Evolutionary conservation across 2,113 vertebrate genomes (phyloP).

Genomic region (Sylvilagus bachmani): DNA sequence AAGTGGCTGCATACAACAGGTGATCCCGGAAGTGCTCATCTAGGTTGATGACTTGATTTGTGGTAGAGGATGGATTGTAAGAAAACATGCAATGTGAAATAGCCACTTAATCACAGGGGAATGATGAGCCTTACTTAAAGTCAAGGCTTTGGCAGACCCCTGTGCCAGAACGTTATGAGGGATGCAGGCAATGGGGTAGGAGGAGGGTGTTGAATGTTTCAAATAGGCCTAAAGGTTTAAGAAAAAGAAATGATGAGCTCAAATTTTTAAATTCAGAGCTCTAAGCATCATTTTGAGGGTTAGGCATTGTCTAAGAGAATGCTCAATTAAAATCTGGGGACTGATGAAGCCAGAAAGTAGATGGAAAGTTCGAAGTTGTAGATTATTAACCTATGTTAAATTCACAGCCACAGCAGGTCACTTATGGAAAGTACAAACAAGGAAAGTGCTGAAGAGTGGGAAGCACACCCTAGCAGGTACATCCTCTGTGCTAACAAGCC

Average conservation of each 20-base stretch:
- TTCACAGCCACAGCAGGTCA: background rate
- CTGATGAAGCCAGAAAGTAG: background rate
- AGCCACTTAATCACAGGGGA: background rate
- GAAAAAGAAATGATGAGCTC: background rate
- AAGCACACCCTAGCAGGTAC: background rate
- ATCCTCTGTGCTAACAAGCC: background rate
- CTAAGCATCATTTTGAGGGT: too few species aligned
- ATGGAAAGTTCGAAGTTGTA: constrained; percentile 28
- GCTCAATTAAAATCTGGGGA: background rate
- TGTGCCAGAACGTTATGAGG: background rate
- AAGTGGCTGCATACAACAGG: background rate
- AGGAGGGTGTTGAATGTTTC: background rate
- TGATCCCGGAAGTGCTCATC: background rate
- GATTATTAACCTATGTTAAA: background rate
- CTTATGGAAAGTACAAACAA: background rate
- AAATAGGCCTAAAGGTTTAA: background rate
- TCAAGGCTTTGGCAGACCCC: background rate
- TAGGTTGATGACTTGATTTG: background rate
- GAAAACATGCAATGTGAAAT: background rate
- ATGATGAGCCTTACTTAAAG: background rate
- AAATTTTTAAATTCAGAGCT: background rate
- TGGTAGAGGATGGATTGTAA: background rate
- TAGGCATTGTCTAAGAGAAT: background rate
- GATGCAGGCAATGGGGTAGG: background rate
- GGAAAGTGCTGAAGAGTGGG: background rate